A percentile compares a stretch with the other conserved stretches of the same genome.
These are phyloP conservation scores for Bos javanicus DNA, from an alignment of 2,113 vertebrate genomes.

Conservation along the genomic window DNA sequence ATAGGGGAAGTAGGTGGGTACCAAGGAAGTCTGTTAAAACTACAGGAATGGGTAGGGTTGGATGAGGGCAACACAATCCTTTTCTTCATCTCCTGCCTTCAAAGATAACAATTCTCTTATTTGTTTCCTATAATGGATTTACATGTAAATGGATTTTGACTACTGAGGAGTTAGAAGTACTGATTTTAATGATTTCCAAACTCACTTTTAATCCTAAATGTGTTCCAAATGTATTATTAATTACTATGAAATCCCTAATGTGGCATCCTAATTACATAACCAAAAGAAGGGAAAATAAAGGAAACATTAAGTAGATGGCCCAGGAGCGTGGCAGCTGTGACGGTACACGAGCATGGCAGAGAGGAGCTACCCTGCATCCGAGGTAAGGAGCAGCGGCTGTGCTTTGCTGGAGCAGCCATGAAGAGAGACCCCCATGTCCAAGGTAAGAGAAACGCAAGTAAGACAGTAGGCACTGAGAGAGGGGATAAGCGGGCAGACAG, in stretches of 20 bases:
- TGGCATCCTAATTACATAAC: neutral
- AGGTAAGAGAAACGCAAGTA: too few relatives aligned
- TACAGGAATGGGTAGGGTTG: neutral
- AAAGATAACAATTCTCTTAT: neutral
- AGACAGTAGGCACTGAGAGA: too few relatives aligned
- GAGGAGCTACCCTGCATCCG: too few relatives aligned
- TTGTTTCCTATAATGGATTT: neutral
- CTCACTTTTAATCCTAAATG: neutral
- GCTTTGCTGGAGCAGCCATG: too few relatives aligned
- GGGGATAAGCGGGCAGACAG: too few relatives aligned
- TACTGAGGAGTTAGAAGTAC: neutral
- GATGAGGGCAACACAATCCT: neutral
- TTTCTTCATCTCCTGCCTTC: neutral
- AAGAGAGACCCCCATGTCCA: too few relatives aligned
- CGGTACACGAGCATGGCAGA: too few relatives aligned
- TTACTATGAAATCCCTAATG: neutral
- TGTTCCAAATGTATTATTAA: neutral
- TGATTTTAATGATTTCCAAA: neutral
- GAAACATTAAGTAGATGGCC: neutral
- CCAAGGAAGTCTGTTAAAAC: neutral
- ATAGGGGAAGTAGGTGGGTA: neutral
- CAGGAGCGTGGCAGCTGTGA: fast-evolving
- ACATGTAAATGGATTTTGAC: neutral
- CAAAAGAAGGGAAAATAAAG: neutral
- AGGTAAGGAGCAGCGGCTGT: too few relatives aligned